These are phyloP conservation scores for Eretmocerus hayati DNA, from an alignment of 2,888 invertebrate species.

Conservation along the genomic window DNA sequence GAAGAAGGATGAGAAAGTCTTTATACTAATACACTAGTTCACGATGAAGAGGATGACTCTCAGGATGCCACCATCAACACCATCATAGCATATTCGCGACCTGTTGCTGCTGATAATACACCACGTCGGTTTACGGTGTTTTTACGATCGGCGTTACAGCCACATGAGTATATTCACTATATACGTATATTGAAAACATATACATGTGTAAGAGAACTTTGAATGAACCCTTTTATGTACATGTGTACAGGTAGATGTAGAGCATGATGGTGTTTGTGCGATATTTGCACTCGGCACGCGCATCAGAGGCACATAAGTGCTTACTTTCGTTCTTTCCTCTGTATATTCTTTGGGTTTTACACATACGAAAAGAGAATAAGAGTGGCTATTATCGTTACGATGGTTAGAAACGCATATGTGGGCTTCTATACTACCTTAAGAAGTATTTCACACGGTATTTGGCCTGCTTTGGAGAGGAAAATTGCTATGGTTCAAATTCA, in stretches of 20 bases:
- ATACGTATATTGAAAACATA: too few species aligned
- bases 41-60: conserved; percentile 4
- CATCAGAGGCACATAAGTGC: background rate
- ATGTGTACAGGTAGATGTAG: too few species aligned
- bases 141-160: conserved; percentile 42
- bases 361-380: background rate
- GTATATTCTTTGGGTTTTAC: background rate
- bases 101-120: conserved; percentile 48
- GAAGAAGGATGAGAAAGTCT: background rate
- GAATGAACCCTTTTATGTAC: conserved; percentile 3
- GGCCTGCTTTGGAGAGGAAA: too few species aligned
- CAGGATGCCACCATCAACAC: conserved; percentile 33
- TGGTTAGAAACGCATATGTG: too few species aligned
- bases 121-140: conserved; percentile 49
- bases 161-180: conserved; percentile 1
- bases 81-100: too few species aligned
- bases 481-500: too few species aligned
- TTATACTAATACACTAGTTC: background rate
- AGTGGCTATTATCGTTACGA: background rate
- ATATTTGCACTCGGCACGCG: conserved; percentile 11
- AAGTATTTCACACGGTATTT: too few species aligned
- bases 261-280: too few species aligned
- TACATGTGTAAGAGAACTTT: too few species aligned
- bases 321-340: background rate
- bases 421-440: too few species aligned